phyloP scores from a whole-genome alignment of 1,140 invertebrate genomes.

The Neomicropteryx cornuta region DNA sequence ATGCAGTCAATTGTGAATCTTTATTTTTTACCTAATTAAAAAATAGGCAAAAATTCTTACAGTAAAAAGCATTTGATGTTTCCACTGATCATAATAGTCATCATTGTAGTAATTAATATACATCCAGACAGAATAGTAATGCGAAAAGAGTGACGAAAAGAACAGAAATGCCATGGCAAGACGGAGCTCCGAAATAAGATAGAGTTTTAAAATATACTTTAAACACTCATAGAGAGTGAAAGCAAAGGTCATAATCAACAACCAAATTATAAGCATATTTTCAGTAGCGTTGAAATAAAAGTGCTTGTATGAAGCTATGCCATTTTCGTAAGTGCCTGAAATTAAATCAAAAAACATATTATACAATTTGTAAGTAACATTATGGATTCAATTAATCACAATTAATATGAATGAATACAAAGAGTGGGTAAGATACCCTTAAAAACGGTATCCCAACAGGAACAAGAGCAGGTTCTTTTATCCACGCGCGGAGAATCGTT shows the following conservation, averaged over 20 bases:
- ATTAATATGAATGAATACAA: constrained; percentile 9
- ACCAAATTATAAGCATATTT: constrained; percentile 70
- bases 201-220: constrained; percentile 48
- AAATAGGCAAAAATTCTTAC: constrained; percentile 18
- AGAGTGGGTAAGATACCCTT: constrained; percentile 43
- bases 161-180: constrained; percentile 62
- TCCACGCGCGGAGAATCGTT: constrained; percentile 58
- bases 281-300: constrained; percentile 73
- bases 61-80: constrained; percentile 66
- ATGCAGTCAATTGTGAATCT: background rate
- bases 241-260: constrained; percentile 51
- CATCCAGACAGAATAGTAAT: constrained; percentile 78
- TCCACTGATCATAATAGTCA: constrained; percentile 66
- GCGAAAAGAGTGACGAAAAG: constrained; percentile 59
- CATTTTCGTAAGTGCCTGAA: constrained; percentile 62
- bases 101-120: constrained; percentile 80
- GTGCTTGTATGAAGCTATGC: constrained; percentile 65
- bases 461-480: constrained; percentile 57
- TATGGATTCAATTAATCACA: constrained; percentile 6
- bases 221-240: constrained; percentile 61
- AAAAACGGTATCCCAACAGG: constrained; percentile 73
- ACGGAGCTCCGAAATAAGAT: constrained; percentile 44
- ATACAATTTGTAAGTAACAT: background rate
- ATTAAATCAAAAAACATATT: constrained; percentile 15
- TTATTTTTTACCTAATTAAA: constrained; percentile 18